Evolutionary conservation across 2,888 invertebrate species (phyloP).

Genomic region (Cinara cedri): DNA sequence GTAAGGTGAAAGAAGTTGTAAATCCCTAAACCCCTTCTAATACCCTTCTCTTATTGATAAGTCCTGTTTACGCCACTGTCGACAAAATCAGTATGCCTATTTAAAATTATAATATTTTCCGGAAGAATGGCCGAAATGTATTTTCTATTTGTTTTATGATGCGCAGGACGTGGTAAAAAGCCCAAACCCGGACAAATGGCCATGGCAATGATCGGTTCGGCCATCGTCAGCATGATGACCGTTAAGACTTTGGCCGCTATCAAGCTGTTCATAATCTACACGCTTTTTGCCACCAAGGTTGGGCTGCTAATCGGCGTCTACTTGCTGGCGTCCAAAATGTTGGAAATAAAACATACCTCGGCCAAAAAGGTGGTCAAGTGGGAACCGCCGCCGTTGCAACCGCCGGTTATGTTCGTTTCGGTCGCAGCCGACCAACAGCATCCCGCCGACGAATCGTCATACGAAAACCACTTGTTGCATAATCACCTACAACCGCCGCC

Average conservation of each 20-base stretch:
- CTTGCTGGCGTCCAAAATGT: constrained; percentile 41
- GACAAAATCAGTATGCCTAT: too few relatives aligned
- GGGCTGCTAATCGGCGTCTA: constrained; percentile 66
- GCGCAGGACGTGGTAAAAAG: constrained; percentile 69
- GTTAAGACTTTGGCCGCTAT: constrained; percentile 69
- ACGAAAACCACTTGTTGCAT: too few relatives aligned
- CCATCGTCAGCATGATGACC: constrained; percentile 71
- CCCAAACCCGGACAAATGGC: constrained; percentile 67
- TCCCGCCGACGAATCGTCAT: too few relatives aligned
- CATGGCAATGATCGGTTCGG: constrained; percentile 74
- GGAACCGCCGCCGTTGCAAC: constrained; percentile 3
- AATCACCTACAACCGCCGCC: too few relatives aligned
- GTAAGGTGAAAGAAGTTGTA: too few relatives aligned
- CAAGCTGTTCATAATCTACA: constrained; percentile 71
- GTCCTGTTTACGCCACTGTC: too few relatives aligned
- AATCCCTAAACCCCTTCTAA: too few relatives aligned
- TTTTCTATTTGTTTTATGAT: constrained; percentile 60
- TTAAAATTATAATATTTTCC: too few relatives aligned
- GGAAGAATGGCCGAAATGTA: too few relatives aligned
- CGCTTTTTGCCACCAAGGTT: constrained; percentile 73
- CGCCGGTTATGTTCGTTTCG: too few relatives aligned
- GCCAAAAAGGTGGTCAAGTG: constrained; percentile 29
- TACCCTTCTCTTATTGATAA: too few relatives aligned
- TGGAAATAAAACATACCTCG: constrained; percentile 13
- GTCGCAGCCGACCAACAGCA: too few relatives aligned